Evolutionary conservation across 1,140 invertebrate species (phyloP), one percentile per base, ranked within the genome.

Genomic region (Drosophila orosa): DNA sequence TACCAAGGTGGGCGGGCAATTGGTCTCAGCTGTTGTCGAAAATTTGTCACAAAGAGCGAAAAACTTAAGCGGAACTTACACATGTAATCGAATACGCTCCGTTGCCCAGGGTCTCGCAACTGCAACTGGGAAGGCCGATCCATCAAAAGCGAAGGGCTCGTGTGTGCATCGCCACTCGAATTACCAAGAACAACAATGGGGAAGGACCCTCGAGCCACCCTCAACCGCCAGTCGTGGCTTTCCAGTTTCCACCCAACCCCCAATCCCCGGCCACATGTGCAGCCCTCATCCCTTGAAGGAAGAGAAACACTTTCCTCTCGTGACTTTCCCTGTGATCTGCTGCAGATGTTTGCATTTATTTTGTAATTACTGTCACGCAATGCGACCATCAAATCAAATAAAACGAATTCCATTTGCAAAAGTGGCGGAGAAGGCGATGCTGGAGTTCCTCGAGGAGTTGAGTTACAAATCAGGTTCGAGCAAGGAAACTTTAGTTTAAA

Each of bases 311-410:
- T 68, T 68, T 76, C 73, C 40, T 67, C 40, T 31, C 33, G 60
- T 67, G 50, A 67, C 52, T 75, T 25, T 52, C 39, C 48, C 42
- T 85, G 78, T 74, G 82, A 85, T 85, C 68, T 57, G 65, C 25
- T 78, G 82, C 82, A 85, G 82, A 86, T 86, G 82, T 82, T 87
- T 86, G 83, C 82, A 86, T 86, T 86, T 86, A 87, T 86, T 85
- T 87, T 82, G 82, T 86, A 86, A 86, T 86, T 86, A 86, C 83
- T 86, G 82, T 86, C 82, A 86, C 82, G 82, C 82, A 87, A 86
- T 87, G 82, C 69, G 83, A 78, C 82, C 82, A 86, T 87, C 82
- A 87, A 87, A 87, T 87, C 78, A 86, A 86, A 86, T 86, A 82
- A 86, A 82, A 86, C 61, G 80, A 82, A 78, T 61, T 81, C 72